Conservation (phyloP, 35 echinoderm and acorn worm species). For the Stichopus chloronotus region DNA sequence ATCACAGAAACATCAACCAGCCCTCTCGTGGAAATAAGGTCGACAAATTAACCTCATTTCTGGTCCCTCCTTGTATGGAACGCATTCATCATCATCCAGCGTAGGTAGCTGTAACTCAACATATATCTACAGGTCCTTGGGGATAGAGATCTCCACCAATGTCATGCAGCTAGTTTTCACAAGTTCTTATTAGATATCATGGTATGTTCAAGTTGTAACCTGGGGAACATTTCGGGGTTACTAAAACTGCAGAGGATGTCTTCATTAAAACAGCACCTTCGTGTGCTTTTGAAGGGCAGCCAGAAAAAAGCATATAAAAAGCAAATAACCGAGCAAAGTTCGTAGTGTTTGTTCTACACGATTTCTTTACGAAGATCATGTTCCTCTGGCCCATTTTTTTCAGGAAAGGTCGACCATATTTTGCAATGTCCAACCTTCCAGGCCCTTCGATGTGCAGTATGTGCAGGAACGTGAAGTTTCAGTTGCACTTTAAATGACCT, state of each 20-base stretch:
- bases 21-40: neutral
- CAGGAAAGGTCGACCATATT: no score
- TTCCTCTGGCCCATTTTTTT: no score
- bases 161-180: neutral
- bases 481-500: no score
- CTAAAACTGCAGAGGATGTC: neutral
- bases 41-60: conserved; percentile 6
- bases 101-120: neutral
- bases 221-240: neutral
- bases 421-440: no score
- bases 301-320: no score
- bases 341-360: no score
- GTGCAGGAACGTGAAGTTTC: no score
- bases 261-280: no score
- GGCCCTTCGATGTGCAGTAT: no score
- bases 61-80: neutral
- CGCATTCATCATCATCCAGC: neutral
- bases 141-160: conserved; percentile 1
- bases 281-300: no score
- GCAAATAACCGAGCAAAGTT: no score
- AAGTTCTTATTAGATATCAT: neutral
- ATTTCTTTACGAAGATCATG: no score
- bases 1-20: neutral
- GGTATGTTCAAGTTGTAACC: neutral
- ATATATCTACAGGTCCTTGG: conserved; percentile 10